These are phyloP conservation scores for Saccostrea echinata DNA, from an alignment of 1,140 invertebrate genomes.

Conservation along the genomic window DNA sequence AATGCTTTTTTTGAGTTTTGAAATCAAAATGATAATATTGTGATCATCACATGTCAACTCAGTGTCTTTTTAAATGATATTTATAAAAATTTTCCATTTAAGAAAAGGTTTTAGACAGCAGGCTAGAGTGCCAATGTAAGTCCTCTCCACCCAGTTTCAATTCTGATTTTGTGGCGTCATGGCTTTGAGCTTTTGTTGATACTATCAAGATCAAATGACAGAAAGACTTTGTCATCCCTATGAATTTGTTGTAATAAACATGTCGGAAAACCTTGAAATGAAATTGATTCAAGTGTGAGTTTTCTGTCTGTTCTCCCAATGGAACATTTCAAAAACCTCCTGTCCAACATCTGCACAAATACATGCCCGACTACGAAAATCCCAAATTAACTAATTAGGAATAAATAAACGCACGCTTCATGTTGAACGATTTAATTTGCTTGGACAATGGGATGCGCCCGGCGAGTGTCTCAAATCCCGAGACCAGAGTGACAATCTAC, in stretches of 20 bases:
- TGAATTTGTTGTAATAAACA: slow-evolving; percentile 26
- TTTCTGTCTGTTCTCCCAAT: neutral
- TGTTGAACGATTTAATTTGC: slow-evolving; percentile 38
- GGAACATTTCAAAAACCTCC: slow-evolving; percentile 18
- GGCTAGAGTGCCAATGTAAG: too few relatives aligned
- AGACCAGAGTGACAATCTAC: neutral
- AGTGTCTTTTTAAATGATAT: too few relatives aligned
- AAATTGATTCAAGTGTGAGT: slow-evolving; percentile 12
- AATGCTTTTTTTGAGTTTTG: too few relatives aligned
- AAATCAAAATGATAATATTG: too few relatives aligned
- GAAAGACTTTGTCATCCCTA: too few relatives aligned
- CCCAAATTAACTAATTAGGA: slow-evolving; percentile 40
- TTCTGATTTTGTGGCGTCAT: too few relatives aligned
- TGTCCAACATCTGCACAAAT: slow-evolving; percentile 22
- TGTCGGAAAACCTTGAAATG: neutral
- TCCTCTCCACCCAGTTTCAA: too few relatives aligned
- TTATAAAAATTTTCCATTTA: too few relatives aligned
- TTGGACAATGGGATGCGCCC: slow-evolving; percentile 37
- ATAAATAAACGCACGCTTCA: slow-evolving; percentile 44
- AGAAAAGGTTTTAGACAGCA: too few relatives aligned
- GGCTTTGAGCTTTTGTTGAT: neutral
- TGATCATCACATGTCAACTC: too few relatives aligned
- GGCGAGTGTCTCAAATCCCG: neutral
- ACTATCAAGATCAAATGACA: neutral
- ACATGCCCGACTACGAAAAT: slow-evolving; percentile 7